Percentiles rank a stretch among this genome's conserved stretches.
Evolutionary conservation across 2,797 vertebrate species (phyloP).

Genomic region (Centroberyx gerrardi): DNA sequence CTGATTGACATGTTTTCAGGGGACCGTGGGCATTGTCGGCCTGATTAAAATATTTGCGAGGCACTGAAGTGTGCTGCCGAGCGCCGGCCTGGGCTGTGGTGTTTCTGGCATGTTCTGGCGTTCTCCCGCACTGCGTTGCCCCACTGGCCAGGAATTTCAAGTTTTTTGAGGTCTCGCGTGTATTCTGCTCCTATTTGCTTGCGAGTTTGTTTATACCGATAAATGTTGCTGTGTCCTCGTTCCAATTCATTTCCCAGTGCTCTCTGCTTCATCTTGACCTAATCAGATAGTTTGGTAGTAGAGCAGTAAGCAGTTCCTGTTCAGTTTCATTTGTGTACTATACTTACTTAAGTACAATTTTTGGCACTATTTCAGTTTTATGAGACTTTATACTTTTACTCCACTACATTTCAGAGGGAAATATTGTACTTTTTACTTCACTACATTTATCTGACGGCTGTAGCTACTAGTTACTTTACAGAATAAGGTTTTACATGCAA

Average conservation of each 20-base stretch:
- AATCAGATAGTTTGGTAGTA: neutral
- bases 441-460: too few species aligned
- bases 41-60: slow-evolving; percentile 82
- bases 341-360: too few species aligned
- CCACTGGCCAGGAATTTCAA: slow-evolving; percentile 47
- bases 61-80: slow-evolving; percentile 72
- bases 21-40: slow-evolving; percentile 62
- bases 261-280: neutral
- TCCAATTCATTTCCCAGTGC: slow-evolving; percentile 1
- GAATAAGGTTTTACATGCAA: too few species aligned
- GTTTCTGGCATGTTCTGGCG: slow-evolving; percentile 52
- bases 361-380: too few species aligned
- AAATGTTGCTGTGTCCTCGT: neutral
- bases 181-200: slow-evolving; percentile 10
- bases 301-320: too few species aligned
- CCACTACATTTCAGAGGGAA: too few species aligned
- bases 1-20: slow-evolving; percentile 77
- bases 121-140: slow-evolving; percentile 8
- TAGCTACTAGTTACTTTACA: too few species aligned
- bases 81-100: slow-evolving; percentile 38
- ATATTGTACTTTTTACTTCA: too few species aligned
- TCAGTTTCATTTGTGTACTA: too few species aligned
- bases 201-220: slow-evolving; percentile 9
- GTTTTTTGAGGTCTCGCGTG: slow-evolving; percentile 26
- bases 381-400: too few species aligned